Percentiles rank a stretch among this genome's conserved stretches.
Conservation (phyloP, 2,797 vertebrate species). For the Poeciliopsis infans region DNA sequence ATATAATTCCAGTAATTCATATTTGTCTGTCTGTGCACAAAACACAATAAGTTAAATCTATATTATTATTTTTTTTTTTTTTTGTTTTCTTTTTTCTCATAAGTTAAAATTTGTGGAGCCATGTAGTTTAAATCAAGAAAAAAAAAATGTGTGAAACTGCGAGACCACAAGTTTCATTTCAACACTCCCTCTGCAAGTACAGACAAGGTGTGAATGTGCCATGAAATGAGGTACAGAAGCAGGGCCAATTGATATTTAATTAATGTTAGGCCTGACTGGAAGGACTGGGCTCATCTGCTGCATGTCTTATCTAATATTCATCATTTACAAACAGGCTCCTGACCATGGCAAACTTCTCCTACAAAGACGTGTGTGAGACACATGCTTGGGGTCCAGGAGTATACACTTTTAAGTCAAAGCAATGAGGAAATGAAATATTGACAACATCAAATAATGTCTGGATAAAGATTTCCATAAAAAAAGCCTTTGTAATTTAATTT, state of each 20-base stretch:
- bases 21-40: background rate
- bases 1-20: constrained; percentile 27
- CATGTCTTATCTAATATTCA: constrained; percentile 79
- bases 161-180: constrained; percentile 65
- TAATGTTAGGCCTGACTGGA: constrained; percentile 74
- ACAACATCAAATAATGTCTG: constrained; percentile 4
- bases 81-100: background rate
- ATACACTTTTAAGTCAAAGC: background rate
- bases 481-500: constrained; percentile 40
- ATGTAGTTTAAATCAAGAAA: constrained; percentile 8
- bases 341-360: constrained; percentile 69
- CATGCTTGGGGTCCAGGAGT: background rate
- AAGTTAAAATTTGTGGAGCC: constrained; percentile 33
- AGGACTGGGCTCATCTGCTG: constrained; percentile 73
- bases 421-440: background rate
- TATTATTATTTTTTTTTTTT: constrained; percentile 12
- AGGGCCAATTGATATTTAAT: constrained; percentile 80
- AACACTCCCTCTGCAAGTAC: constrained; percentile 57
- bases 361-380: constrained; percentile 50
- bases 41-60: constrained; percentile 10
- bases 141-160: constrained; percentile 41
- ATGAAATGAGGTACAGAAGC: constrained; percentile 74
- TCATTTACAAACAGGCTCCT: constrained; percentile 72
- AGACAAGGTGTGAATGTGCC: constrained; percentile 76
- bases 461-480: constrained; percentile 29